Evolutionary conservation across 1,140 invertebrate species (phyloP).

Genomic region (Ips nitidus): DNA sequence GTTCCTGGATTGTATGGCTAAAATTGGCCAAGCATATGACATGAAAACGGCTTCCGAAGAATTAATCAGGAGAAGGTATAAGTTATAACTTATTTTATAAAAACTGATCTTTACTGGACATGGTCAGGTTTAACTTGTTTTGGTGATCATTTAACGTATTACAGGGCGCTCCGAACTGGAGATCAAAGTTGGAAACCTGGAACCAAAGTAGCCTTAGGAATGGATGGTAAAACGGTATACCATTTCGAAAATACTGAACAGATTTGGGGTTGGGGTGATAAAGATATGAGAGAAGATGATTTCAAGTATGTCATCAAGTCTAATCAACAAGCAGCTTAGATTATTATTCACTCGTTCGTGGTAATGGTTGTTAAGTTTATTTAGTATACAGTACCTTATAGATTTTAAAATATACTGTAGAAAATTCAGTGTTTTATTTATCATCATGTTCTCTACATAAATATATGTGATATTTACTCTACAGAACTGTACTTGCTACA

Average conservation of each 20-base stretch:
- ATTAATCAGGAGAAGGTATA: conserved; percentile 56
- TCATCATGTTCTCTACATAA: too few species aligned
- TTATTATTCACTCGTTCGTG: too few species aligned
- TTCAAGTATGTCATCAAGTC: too few species aligned
- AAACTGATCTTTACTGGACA: not conserved
- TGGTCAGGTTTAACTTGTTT: too few species aligned
- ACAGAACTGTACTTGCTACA: too few species aligned
- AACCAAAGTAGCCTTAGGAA: not conserved
- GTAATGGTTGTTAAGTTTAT: too few species aligned
- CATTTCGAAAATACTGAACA: not conserved
- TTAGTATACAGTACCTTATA: too few species aligned
- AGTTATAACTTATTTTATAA: not conserved
- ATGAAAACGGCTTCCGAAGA: conserved; percentile 59
- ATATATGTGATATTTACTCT: too few species aligned
- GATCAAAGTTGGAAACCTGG: conserved; percentile 56
- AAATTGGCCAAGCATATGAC: conserved; percentile 66
- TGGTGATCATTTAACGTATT: not conserved
- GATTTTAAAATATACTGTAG: too few species aligned
- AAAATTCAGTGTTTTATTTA: too few species aligned
- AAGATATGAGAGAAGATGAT: not conserved
- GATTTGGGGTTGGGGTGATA: conserved; percentile 5
- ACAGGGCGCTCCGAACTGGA: conserved; percentile 59
- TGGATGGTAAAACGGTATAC: not conserved
- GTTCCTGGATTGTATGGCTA: conserved; percentile 58
- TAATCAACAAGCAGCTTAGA: too few species aligned